Conservation (phyloP, 2,113 vertebrate genomes). For the Sciurus niger region DNA sequence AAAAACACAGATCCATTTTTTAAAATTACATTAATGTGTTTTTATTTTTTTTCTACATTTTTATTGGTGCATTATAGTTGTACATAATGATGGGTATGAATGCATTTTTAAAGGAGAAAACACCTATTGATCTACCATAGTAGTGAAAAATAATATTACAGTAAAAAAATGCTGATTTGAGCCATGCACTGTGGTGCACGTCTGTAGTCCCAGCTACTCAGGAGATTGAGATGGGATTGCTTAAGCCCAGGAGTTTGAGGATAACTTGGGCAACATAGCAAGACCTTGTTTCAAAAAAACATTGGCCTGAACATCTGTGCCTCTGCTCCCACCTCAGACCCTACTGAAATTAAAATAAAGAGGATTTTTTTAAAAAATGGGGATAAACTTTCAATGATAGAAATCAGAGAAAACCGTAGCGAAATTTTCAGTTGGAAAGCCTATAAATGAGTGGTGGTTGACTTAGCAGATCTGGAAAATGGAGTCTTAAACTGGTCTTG, state of each 20-base stretch:
- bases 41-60: no score
- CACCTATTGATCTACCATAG: neutral
- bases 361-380: neutral
- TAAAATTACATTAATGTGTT: neutral
- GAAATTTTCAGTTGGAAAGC: slow-evolving; percentile 45
- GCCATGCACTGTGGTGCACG: neutral
- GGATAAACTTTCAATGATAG: slow-evolving; percentile 8
- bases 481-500: slow-evolving; percentile 2
- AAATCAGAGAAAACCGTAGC: slow-evolving; percentile 16
- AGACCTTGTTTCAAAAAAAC: neutral
- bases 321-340: neutral
- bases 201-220: neutral
- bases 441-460: slow-evolving; percentile 13
- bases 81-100: neutral
- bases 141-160: neutral
- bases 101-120: neutral
- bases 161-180: neutral
- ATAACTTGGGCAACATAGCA: neutral
- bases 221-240: neutral
- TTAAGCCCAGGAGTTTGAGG: neutral
- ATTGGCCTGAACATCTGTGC: neutral
- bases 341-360: slow-evolving; percentile 12
- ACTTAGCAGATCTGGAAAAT: slow-evolving; percentile 38
- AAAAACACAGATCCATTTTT: neutral
- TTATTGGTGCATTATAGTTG: no score